phyloP scores from a whole-genome alignment of 2,797 vertebrate genomes.

The Scolopax rusticola region DNA sequence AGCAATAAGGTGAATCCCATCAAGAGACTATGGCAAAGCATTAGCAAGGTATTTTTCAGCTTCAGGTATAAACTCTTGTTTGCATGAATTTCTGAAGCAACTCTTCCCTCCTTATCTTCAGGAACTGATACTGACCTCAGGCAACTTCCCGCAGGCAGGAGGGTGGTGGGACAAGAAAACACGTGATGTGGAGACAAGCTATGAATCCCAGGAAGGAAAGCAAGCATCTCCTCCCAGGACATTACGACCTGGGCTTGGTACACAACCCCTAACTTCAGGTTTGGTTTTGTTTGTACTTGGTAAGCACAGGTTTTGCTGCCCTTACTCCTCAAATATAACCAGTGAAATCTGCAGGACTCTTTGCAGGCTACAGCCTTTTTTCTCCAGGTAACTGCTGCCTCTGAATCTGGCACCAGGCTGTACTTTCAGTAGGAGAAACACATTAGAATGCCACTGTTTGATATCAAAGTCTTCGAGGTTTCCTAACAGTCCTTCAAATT shows the following conservation, averaged over 20 bases:
- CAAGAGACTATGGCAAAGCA: neutral
- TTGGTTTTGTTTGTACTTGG: neutral
- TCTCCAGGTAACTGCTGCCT: neutral
- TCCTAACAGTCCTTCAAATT: neutral
- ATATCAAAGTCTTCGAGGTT: neutral
- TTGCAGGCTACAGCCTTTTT: neutral
- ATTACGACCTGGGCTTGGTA: neutral
- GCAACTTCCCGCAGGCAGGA: neutral
- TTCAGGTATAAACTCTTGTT: neutral
- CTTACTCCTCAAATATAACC: neutral
- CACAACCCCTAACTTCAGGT: neutral
- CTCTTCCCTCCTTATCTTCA: neutral
- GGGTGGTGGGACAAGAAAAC: neutral
- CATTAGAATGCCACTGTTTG: neutral
- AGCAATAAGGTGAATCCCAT: neutral
- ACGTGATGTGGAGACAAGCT: accelerated
- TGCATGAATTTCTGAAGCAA: neutral
- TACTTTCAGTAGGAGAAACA: neutral
- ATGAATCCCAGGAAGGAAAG: neutral
- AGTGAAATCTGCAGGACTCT: neutral
- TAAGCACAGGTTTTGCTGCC: neutral
- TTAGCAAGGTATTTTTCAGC: neutral
- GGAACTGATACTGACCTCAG: accelerated
- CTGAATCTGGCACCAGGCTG: neutral
- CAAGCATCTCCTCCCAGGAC: neutral